Conservation (phyloP, 2,797 vertebrate genomes). For the Moxostoma hubbsi region DNA sequence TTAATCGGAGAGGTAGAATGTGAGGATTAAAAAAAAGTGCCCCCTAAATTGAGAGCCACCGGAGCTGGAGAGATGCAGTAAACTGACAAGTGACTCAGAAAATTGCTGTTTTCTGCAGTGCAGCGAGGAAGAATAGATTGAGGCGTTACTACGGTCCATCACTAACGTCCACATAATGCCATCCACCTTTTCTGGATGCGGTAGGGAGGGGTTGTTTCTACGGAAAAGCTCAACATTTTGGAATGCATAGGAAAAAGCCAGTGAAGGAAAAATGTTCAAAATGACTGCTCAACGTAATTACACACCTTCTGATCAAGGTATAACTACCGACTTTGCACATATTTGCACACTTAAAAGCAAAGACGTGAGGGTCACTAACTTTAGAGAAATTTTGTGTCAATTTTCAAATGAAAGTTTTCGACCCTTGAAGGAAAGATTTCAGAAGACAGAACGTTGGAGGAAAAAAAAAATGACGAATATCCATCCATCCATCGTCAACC, state of each 20-base stretch:
- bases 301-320: not conserved
- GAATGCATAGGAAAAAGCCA: not conserved
- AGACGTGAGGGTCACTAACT: not conserved
- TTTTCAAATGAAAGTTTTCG: slow-evolving; percentile 9
- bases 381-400: not conserved
- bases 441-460: not conserved
- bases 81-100: slow-evolving; percentile 38
- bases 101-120: slow-evolving; percentile 40
- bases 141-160: slow-evolving; percentile 3
- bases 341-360: not conserved
- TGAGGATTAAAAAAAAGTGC: not conserved
- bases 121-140: slow-evolving; percentile 17
- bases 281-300: not conserved
- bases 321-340: not conserved
- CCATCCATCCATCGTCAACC: too few species aligned
- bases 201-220: slow-evolving; percentile 1
- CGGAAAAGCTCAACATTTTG: not conserved
- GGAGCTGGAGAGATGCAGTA: not conserved
- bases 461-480: not conserved
- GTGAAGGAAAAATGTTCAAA: slow-evolving; percentile 4
- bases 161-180: not conserved
- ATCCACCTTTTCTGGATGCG: not conserved
- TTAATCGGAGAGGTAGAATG: slow-evolving; percentile 7
- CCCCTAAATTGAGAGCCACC: not conserved
- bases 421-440: not conserved